Conservation (phyloP, 2,113 vertebrate species). For the Leptosomus discolor region DNA sequence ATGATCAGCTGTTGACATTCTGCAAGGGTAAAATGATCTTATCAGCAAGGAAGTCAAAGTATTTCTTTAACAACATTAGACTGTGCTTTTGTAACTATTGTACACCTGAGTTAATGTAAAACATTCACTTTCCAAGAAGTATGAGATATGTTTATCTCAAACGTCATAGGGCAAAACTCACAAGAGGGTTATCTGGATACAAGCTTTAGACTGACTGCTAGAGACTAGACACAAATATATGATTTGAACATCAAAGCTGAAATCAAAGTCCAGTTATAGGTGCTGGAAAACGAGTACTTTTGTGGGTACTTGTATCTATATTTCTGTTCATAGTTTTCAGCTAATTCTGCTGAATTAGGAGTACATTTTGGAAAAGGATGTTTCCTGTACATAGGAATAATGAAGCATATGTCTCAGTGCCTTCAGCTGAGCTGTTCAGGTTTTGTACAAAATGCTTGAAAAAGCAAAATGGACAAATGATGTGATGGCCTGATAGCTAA, state of each 20-base stretch:
- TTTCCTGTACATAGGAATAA: not conserved
- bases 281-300: not conserved
- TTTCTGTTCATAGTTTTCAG: not conserved
- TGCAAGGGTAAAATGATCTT: slow-evolving; percentile 65
- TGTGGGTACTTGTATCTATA: not conserved
- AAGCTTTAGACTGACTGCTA: not conserved
- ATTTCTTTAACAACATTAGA: slow-evolving; percentile 17
- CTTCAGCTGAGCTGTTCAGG: not conserved
- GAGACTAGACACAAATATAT: not conserved
- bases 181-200: not conserved
- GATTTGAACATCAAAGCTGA: not conserved
- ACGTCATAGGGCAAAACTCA: not conserved
- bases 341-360: not conserved
- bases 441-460: not conserved
- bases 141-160: not conserved
- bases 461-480: not conserved
- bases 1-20: slow-evolving; percentile 69
- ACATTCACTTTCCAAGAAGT: slow-evolving; percentile 24
- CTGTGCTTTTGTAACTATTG: slow-evolving; percentile 18
- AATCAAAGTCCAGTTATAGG: not conserved
- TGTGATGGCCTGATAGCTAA: not conserved
- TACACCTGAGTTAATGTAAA: slow-evolving; percentile 4
- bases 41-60: slow-evolving; percentile 32
- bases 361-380: not conserved
- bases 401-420: not conserved